A percentile compares a stretch with the other conserved stretches of the same genome.
Conservation (phyloP, 2,888 invertebrate genomes). For the Phyllotreta striolata region DNA sequence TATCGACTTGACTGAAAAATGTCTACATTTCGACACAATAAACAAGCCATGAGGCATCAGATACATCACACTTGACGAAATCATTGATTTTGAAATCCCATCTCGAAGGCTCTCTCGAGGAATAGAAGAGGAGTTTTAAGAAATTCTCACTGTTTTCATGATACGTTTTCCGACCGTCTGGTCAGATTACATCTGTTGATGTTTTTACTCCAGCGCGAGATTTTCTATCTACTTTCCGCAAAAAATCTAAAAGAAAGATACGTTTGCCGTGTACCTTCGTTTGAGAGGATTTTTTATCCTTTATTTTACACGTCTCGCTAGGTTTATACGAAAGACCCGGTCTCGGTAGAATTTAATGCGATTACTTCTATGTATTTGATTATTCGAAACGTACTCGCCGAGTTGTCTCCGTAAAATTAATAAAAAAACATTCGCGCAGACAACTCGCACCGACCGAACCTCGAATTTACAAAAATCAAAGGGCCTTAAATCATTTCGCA, state of each 20-base stretch:
- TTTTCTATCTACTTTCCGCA: constrained; percentile 6
- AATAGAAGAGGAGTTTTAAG: constrained; percentile 16
- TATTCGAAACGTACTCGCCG: too few relatives aligned
- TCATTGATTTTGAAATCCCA: constrained; percentile 35
- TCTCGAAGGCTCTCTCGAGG: constrained; percentile 21
- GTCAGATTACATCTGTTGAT: constrained; percentile 13
- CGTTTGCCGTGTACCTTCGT: not conserved
- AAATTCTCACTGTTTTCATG: constrained; percentile 21
- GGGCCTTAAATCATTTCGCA: not conserved
- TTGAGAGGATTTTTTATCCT: too few relatives aligned
- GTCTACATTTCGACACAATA: constrained; percentile 20
- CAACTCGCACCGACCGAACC: too few relatives aligned
- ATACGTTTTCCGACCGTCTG: constrained; percentile 14
- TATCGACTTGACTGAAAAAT: constrained; percentile 21
- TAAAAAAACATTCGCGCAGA: too few relatives aligned
- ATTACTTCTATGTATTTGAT: too few relatives aligned
- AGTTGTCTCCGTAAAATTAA: too few relatives aligned
- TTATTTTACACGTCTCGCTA: too few relatives aligned
- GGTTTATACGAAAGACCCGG: too few relatives aligned
- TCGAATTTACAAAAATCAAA: too few relatives aligned
- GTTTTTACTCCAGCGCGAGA: constrained; percentile 6
- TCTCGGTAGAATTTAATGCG: too few relatives aligned
- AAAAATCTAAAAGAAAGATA: constrained; percentile 1
- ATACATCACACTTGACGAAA: constrained; percentile 29
- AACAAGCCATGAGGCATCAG: constrained; percentile 24